Conservation (phyloP, 1,140 invertebrate genomes). For the Paraescarpia echinospica region DNA sequence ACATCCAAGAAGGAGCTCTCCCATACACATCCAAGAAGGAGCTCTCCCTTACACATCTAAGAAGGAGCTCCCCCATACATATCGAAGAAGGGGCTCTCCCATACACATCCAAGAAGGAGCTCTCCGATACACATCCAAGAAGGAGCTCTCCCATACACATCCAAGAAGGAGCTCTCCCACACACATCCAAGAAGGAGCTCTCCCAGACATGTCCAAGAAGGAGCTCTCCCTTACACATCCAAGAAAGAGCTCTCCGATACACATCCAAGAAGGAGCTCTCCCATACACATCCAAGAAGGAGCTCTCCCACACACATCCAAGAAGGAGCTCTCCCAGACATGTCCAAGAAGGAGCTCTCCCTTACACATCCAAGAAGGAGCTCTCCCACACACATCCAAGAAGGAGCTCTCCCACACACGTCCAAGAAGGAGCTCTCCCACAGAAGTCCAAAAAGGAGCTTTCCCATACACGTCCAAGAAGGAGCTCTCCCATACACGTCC, state of each 20-base stretch:
- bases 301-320: not conserved
- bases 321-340: too few species aligned
- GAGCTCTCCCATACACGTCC: not conserved
- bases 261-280: not conserved
- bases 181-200: not conserved
- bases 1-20: not conserved
- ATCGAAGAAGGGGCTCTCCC: too few species aligned
- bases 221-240: not conserved
- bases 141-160: not conserved
- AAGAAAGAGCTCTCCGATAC: not conserved
- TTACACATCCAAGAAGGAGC: not conserved
- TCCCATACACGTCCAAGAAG: not conserved
- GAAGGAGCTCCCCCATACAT: too few species aligned
- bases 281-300: not conserved
- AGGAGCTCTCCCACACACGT: not conserved
- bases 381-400: not conserved
- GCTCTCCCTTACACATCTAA: not conserved
- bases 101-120: not conserved
- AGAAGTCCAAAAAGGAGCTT: too few species aligned
- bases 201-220: too few species aligned
- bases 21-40: not conserved
- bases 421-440: too few species aligned
- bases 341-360: too few species aligned
- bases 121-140: not conserved
- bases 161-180: not conserved